Evolutionary conservation across 1,140 invertebrate species (phyloP).

Genomic region (Brachionus sp.): DNA sequence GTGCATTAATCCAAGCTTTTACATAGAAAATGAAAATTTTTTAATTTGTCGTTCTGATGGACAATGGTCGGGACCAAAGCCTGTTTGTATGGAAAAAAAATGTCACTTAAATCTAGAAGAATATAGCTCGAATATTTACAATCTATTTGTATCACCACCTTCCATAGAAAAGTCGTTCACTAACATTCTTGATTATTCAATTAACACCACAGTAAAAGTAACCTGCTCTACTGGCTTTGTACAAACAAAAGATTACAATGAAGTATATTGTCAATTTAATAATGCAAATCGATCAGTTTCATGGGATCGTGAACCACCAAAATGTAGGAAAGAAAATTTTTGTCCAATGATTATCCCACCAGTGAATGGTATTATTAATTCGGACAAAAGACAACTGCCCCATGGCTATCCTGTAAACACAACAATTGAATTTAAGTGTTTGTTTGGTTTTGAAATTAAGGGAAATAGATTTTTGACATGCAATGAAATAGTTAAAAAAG

Average conservation of each 20-base stretch:
- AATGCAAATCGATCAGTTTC: background rate
- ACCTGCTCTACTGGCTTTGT: background rate
- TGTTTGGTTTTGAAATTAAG: background rate
- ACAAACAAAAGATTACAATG: background rate
- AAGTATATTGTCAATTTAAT: background rate
- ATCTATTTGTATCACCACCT: background rate
- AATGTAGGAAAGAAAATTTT: background rate
- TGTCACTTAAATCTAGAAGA: background rate
- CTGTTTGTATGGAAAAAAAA: constrained; percentile 32
- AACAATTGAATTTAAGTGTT: constrained; percentile 11
- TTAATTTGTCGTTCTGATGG: background rate
- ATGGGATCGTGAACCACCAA: background rate
- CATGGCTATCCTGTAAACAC: constrained; percentile 15
- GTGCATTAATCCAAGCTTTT: background rate
- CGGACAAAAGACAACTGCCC: background rate
- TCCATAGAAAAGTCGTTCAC: background rate
- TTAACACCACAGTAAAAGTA: background rate
- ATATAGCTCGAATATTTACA: background rate
- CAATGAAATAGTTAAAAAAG: background rate
- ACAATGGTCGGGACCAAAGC: background rate
- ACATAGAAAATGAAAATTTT: background rate
- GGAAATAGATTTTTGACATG: background rate
- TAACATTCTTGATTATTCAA: constrained; percentile 23
- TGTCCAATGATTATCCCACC: background rate
- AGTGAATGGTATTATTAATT: background rate